A percentile compares a stretch with the other conserved stretches of the same genome.
phyloP scores from a whole-genome alignment of 2,888 invertebrate species.

The Pinctada fucata region DNA sequence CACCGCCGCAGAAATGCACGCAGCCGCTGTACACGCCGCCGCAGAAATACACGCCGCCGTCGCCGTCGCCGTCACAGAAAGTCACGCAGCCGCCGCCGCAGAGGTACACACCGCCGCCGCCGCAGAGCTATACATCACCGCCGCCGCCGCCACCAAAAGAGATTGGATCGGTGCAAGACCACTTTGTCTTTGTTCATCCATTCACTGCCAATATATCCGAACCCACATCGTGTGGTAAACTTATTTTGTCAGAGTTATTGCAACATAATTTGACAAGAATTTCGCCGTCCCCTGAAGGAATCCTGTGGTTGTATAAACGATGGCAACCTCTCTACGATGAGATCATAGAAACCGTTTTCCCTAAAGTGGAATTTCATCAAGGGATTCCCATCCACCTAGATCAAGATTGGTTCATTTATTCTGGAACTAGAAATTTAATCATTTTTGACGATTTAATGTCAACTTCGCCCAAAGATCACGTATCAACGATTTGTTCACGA shows the following conservation, averaged over 20 bases:
- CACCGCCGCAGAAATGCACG: background rate
- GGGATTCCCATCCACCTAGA: constrained; percentile 14
- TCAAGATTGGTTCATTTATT: constrained; percentile 29
- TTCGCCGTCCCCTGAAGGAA: constrained; percentile 16
- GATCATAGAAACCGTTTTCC: constrained; percentile 27
- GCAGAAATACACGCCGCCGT: background rate
- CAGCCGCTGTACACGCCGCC: too few species aligned
- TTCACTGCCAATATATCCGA: constrained; percentile 23
- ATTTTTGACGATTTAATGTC: constrained; percentile 37
- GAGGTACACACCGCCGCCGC: background rate
- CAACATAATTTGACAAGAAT: background rate
- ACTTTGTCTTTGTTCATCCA: constrained; percentile 14
- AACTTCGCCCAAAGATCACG: constrained; percentile 3
- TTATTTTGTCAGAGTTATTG: background rate
- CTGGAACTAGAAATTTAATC: constrained; percentile 29
- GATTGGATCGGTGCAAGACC: background rate
- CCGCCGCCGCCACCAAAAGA: background rate
- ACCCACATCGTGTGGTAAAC: constrained; percentile 19
- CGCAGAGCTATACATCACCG: background rate
- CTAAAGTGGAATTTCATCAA: constrained; percentile 35
- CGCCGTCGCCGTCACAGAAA: background rate
- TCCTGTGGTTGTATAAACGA: constrained; percentile 39
- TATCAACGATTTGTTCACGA: constrained; percentile 37
- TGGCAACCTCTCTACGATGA: constrained; percentile 44
- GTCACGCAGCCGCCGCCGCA: background rate